Percentiles rank a stretch among this genome's conserved stretches.
These are phyloP conservation scores for Hydractinia symbiolongicarpus DNA, from an alignment of 30 jellyfish, hydroid and myxozoan species.

Conservation along the genomic window DNA sequence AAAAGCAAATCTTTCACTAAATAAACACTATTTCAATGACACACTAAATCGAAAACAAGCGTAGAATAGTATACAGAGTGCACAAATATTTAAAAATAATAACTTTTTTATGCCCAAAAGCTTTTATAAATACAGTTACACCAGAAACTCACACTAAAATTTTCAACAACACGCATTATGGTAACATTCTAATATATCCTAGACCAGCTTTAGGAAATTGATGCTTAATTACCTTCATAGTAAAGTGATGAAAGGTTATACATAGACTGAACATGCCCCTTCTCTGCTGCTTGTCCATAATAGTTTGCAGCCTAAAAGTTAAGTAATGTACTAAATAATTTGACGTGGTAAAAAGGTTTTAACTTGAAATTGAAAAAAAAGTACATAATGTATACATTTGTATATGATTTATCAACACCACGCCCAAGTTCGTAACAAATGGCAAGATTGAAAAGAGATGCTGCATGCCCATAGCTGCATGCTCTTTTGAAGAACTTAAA, in stretches of 20 bases:
- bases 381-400: constrained; percentile 21
- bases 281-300: constrained; percentile 24
- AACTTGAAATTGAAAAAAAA: too few species aligned
- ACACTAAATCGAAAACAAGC: too few species aligned
- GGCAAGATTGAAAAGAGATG: constrained; percentile 15
- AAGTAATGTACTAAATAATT: neutral
- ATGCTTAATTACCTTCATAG: neutral
- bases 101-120: too few species aligned
- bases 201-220: too few species aligned
- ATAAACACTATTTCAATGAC: too few species aligned
- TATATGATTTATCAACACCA: constrained; percentile 5
- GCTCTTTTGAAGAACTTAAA: constrained; percentile 20
- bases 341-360: too few species aligned
- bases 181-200: too few species aligned
- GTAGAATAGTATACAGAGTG: too few species aligned
- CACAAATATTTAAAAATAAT: too few species aligned
- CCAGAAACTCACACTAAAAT: too few species aligned
- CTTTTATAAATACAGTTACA: too few species aligned
- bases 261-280: constrained; percentile 25
- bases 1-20: neutral
- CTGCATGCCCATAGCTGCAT: neutral
- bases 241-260: constrained; percentile 18
- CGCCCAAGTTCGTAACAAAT: constrained; percentile 28
- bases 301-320: constrained; percentile 23
- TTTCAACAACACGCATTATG: too few species aligned